Evolutionary conservation across 1,140 invertebrate genomes (phyloP).

Genomic region (Pseudoatta argentina): DNA sequence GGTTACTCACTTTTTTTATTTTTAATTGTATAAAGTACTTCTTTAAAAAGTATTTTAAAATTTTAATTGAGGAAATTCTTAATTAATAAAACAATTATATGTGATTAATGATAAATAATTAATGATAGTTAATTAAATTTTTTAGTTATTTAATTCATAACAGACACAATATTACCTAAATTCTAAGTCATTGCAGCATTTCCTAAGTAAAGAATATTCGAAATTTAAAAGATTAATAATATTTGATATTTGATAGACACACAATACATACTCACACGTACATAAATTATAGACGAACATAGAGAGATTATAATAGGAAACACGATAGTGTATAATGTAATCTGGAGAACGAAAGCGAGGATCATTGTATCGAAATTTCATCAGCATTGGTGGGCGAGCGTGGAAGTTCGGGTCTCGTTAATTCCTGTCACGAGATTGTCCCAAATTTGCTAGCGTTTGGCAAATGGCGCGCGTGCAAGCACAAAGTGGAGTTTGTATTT

Average conservation of each 20-base stretch:
- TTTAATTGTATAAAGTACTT: too few relatives aligned
- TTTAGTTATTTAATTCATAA: constrained; percentile 6
- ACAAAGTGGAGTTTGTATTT: constrained; percentile 46
- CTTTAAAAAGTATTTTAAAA: too few relatives aligned
- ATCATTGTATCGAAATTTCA: constrained; percentile 6
- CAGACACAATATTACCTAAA: not conserved
- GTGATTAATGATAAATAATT: too few relatives aligned
- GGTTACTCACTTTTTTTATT: too few relatives aligned
- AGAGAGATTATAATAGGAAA: not conserved
- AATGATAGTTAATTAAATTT: too few relatives aligned
- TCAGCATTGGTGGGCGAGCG: constrained; percentile 3
- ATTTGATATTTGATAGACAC: not conserved
- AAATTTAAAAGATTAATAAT: not conserved
- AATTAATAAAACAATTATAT: too few relatives aligned
- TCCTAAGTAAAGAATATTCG: not conserved
- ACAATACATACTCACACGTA: not conserved
- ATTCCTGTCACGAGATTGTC: constrained; percentile 56
- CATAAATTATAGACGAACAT: not conserved
- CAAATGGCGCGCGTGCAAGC: constrained; percentile 46
- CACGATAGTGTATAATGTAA: not conserved
- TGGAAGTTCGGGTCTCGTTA: constrained; percentile 47
- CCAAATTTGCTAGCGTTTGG: constrained; percentile 39
- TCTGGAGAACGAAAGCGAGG: not conserved
- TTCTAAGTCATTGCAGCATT: not conserved
- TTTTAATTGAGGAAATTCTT: too few relatives aligned